A percentile compares a stretch with the other conserved stretches of the same genome.
phyloP scores from a whole-genome alignment of 2,888 invertebrate species.

The Cotesia congregata region DNA sequence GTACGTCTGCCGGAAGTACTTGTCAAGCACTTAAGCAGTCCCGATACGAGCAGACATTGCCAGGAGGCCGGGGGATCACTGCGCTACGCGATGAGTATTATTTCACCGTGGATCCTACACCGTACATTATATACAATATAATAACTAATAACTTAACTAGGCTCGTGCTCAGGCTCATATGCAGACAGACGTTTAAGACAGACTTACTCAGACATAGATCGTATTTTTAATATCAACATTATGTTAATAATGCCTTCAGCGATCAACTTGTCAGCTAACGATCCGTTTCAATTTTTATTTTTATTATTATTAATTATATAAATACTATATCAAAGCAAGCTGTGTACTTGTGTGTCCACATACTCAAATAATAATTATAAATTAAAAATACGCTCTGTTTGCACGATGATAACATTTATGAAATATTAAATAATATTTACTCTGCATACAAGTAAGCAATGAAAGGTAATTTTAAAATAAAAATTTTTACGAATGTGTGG shows the following conservation, averaged over 20 bases:
- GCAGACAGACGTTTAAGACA: background rate
- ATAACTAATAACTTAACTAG: background rate
- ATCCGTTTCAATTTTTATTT: no score
- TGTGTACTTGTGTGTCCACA: background rate
- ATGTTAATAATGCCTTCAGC: background rate
- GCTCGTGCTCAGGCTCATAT: background rate
- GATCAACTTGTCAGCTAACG: background rate
- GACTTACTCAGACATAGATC: background rate
- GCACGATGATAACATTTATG: background rate
- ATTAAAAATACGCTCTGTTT: background rate
- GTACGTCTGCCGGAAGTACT: constrained; percentile 54
- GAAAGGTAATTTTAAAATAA: background rate
- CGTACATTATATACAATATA: background rate
- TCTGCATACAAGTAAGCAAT: background rate
- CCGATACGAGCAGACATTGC: constrained; percentile 7
- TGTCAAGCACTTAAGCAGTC: constrained; percentile 52
- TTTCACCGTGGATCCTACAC: constrained; percentile 38
- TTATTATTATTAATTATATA: background rate
- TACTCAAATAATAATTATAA: background rate
- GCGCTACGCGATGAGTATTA: constrained; percentile 45
- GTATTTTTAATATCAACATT: no score
- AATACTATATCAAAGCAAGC: background rate
- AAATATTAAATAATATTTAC: background rate
- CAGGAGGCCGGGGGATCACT: constrained; percentile 24
- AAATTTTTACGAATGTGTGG: constrained; percentile 2